Evolutionary conservation across 1,140 invertebrate species (phyloP), one percentile per base, ranked within the genome.

Genomic region (Venustaconcha ellipsiformis): DNA sequence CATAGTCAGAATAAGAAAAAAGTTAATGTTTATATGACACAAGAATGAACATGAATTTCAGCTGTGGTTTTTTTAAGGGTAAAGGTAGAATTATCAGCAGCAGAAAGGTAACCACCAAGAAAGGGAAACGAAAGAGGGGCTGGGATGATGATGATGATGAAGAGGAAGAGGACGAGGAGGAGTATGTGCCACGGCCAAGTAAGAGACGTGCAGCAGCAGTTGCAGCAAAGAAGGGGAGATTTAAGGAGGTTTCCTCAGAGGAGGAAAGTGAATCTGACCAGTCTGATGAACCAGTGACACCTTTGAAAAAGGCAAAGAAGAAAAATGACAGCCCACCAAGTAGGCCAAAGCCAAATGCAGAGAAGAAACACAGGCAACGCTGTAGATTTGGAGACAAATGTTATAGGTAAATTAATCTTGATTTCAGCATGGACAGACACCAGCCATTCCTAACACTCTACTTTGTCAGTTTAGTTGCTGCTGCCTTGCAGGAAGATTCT

Each of bases 311-410:
- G 65, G 65, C 23, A 67, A 78, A 55, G 72, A 83, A 68, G 76
- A 80, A 48, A 66, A 80, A 70, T 62, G 66, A n/a, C 63, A 64
- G 59, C 70, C 57, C 55, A 74, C 70, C 26, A 72, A 72, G 63
- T 72, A 60, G 76, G 59, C 55, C 6, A 48, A 17, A 57, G n/a
- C 14, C 76, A 78, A 70, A 63, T 5, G 65, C 58, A 18, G 60
- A 77, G 23, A 77, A 80, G 79, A 75, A 67, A 62, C 75, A 77
- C 63, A 77, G 75, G 62, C 75, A 69, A 73, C 80, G 80, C 48
- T 89, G 88, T 78, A 80, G 82, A 73, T 89, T 88, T 84, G 88
- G 88, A 8, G 83, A 84, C 65, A 87, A 88, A 74, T 89, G 88
- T 77, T 89, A 89, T 78, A 88, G 88, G 88, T 88, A 78, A 76